phyloP scores from a whole-genome alignment of 2,113 vertebrate genomes.

The Archilochus colubris region DNA sequence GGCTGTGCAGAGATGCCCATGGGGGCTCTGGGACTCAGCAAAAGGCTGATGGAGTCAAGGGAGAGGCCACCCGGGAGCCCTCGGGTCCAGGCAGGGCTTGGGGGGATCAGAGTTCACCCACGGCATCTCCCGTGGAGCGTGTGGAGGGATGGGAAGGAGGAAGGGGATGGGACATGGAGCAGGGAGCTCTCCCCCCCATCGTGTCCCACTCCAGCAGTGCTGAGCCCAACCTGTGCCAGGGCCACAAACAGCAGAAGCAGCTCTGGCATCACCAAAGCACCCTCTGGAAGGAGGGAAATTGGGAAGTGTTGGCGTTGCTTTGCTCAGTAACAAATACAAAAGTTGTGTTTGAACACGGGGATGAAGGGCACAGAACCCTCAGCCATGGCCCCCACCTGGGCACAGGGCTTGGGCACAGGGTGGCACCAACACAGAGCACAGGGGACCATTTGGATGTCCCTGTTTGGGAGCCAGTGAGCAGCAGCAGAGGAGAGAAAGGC shows the following conservation, averaged over 20 bases:
- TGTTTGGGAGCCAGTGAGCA: neutral
- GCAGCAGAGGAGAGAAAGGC: neutral
- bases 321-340: neutral
- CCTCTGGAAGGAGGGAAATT: neutral
- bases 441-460: neutral
- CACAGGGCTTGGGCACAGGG: neutral
- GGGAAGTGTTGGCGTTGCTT: neutral
- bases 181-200: neutral
- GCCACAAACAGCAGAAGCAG: neutral
- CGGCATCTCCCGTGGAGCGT: no score
- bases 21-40: neutral
- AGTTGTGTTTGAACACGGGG: neutral
- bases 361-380: neutral
- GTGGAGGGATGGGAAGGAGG: neutral
- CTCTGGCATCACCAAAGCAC: neutral
- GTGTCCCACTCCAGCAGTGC: neutral
- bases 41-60: neutral
- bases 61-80: neutral
- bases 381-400: neutral
- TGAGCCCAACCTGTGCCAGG: neutral
- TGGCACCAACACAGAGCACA: neutral
- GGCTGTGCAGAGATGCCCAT: neutral
- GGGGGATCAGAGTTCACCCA: neutral
- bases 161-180: neutral
- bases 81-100: neutral